Evolutionary conservation across 2,888 invertebrate genomes (phyloP), one percentile per base, ranked within the genome.

Genomic region (Stenurella melanura): DNA sequence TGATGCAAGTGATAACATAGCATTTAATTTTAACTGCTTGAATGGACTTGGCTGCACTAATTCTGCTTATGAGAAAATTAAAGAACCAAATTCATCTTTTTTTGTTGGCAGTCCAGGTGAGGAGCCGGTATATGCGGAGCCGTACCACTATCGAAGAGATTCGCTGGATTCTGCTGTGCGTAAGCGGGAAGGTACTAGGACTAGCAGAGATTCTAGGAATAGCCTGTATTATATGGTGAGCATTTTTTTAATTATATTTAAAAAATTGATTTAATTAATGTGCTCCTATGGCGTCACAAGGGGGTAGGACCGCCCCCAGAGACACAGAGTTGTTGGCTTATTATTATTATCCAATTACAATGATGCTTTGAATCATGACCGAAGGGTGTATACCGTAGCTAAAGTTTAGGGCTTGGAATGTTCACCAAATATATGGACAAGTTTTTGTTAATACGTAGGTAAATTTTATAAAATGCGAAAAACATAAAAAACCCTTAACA

Each of bases 41-140:
- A 88, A 88, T 70, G 88, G 87, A 15, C 82, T 90, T 57, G 87
- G 87, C 76, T 90, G 89, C 79, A 82, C 82, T 63, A 83, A 84
- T 69, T 82, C 87, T 17, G 83, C 85, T 60, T 89, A 89, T 79
- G 88, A 86, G 61, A 85, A 84, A 57, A 84, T 89, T 63, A 86
- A 83, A 76, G 88, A 88, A 79, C 84, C 87, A 10, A 74, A 85
- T 79, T 87, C 87, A 18, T 84, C 83, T 63, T 90, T 89, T 86
- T 89, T 88, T 85, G 86, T 88, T 70, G 79, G 81, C 54, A 83
- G 81, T 19, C 87, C 85, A 54, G 83, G 83, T 42, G 87, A 91
- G 34, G 93, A 93, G 81, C 93, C 92, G 81, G 92, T 93, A 30
- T 93, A 93, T 84, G 93, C 93, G 80, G 93, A 92, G 81, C 93